Conservation (phyloP, 2,888 invertebrate genomes). For the Euphydryas editha region DNA sequence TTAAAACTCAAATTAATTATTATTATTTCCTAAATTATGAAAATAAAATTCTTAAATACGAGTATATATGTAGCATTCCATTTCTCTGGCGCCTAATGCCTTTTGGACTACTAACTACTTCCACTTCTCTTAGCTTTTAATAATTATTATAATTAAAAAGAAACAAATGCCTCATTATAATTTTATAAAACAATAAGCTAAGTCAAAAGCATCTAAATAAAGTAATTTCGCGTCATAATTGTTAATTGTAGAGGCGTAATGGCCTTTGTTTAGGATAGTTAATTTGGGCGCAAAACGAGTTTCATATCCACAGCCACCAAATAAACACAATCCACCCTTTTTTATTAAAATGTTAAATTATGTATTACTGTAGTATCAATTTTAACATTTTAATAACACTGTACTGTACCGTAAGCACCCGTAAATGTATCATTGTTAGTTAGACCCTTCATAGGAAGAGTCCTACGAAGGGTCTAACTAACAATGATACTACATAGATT, state of each 20-base stretch:
- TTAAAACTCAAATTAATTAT: not conserved
- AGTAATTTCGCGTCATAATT: constrained; percentile 66
- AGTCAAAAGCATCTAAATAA: constrained; percentile 58
- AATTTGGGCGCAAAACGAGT: constrained; percentile 50
- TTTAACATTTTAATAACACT: not conserved
- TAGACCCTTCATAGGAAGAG: too few species aligned
- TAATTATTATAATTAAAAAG: not conserved
- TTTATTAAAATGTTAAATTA: constrained; percentile 16
- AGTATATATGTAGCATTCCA: not conserved
- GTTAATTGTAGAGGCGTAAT: constrained; percentile 64
- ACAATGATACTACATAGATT: too few species aligned
- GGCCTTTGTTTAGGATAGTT: constrained; percentile 66
- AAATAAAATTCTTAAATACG: not conserved
- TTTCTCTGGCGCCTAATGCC: not conserved
- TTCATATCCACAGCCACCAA: constrained; percentile 37
- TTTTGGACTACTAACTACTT: too few species aligned
- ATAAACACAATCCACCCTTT: constrained; percentile 35
- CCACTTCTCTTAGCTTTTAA: not conserved
- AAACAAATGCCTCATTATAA: constrained; percentile 43
- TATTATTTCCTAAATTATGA: not conserved
- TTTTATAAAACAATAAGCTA: constrained; percentile 49
- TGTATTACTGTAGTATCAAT: constrained; percentile 5
- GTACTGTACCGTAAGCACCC: not conserved
- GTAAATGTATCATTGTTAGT: too few species aligned
- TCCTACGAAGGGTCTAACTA: too few species aligned